Base-by-base conservation (phyloP, 2,888 invertebrate species). In the Netelia virgata region DNA sequence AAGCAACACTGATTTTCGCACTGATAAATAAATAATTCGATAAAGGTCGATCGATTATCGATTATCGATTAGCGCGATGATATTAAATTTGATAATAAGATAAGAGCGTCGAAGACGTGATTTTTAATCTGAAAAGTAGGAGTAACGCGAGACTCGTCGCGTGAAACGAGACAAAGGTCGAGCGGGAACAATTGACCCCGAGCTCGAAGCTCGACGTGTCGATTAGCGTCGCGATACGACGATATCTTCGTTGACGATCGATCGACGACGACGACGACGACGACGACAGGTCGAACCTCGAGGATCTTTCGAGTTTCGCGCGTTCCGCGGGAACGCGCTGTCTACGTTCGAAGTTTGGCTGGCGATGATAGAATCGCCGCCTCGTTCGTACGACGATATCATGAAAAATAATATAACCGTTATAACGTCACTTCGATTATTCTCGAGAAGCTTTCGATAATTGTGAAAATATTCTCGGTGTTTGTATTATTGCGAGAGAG, bases 321-420 rank as follows among this genome's bases (percentile, higher is more conserved):
- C 74, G 74, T 16, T n/a, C 14, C 10, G 14, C 11, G 47, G 41
- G 82, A 82, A 72, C 66, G 83, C 57, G 63, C 78, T 57, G 57
- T 9, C 28, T 18, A 55, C 28, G n/a, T 55, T 57, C 11, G 47
- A 23, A 63, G 43, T 59, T 81, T 70, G 83, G 69, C 76, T 64
- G 68, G 70, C 86, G 84, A 84, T 82, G 36, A 76, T 41, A 77
- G 10, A 81, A 78, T 77, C 86, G 84, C 86, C 80, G 77, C 53
- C 80, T 69, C n/a, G 3, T 16, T 57, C 57, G n/a, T 11, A 10
- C 41, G 63, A 69, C 70, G 78, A 61, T 78, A 61, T 78, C 84
- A 84, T 84, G 74, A 75, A 82, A 75, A 10, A 18, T 18, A 3
- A 9, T 57, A 18, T 57, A 6, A 3, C 1, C 14, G 3, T 14